Evolutionary conservation across 2,113 vertebrate species (phyloP), one percentile per base, ranked within the genome.

Genomic region (Pipra filicauda): DNA sequence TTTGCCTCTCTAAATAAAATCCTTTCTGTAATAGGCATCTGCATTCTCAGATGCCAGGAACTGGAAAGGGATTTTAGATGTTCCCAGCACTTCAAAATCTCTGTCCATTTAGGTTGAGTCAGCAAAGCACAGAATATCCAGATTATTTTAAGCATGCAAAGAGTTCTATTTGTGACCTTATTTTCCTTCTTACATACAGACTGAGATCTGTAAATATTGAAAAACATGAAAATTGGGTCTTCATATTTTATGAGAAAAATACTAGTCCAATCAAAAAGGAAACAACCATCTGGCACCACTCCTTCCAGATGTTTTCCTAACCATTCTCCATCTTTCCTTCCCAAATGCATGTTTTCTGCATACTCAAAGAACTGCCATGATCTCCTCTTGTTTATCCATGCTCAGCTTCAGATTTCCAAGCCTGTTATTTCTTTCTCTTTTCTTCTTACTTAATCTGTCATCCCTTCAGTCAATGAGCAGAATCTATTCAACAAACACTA

Each of bases 121-220:
- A 96, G 85, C 88, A 95, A 92, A 88, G 61, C 39, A 75, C 69
- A 52, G 30, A 93, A 69, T 80, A 74, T 81, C 28, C 16, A 64
- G 44, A 46, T 74, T 88, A 94, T 93, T 96, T 95, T 92, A 88
- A 93, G 52, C 57, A 61, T 11, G 12, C 44, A 66, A 22, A 49
- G 61, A 89, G 39, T 59, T 89, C 59, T 76, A 6, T 64, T 57
- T 74, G 51, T 83, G 72, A 80, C 59, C 39, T 85, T 83, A 9
- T 91, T 86, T 90, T 88, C 59, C 72, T 77, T 31, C 51, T 59
- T 41, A 33, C 71, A 71, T 43, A 24, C n/a, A 73, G 59, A 37
- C 48, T 31, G 37, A 80, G 43, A 66, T 86, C 28, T 59, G 75
- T 61, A 91, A 96, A 96, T 94, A 91, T 69, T 95, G 88, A 75